phyloP scores from a whole-genome alignment of 2,113 vertebrate genomes.

The Lepus americanus region DNA sequence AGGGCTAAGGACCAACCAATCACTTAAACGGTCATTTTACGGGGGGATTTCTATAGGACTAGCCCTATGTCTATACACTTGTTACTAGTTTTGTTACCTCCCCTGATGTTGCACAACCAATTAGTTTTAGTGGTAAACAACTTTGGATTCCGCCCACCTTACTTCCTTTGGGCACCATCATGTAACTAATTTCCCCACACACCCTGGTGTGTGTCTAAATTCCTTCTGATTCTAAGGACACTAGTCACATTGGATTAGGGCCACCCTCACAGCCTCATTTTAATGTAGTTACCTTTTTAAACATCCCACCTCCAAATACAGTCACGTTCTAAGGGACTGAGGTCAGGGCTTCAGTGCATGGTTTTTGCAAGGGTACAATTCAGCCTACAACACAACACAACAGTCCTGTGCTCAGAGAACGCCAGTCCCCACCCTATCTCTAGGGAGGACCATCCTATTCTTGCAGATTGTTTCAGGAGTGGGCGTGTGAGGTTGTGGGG shows the following conservation, averaged over 20 bases:
- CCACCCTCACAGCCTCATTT: neutral
- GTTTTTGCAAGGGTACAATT: neutral
- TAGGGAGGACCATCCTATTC: neutral
- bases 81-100: too few relatives aligned
- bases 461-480: neutral
- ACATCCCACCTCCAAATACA: neutral
- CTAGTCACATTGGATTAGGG: neutral
- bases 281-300: neutral
- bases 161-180: too few relatives aligned
- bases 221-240: neutral
- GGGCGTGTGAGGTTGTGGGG: neutral
- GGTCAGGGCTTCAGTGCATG: neutral
- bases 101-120: too few relatives aligned
- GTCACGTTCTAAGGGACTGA: neutral
- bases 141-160: too few relatives aligned
- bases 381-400: neutral
- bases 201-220: neutral
- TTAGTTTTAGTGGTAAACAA: too few relatives aligned
- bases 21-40: too few relatives aligned
- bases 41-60: too few relatives aligned
- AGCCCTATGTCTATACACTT: too few relatives aligned
- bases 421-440: too few relatives aligned
- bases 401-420: neutral
- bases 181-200: too few relatives aligned
- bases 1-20: too few relatives aligned